Percentiles rank a stretch among this genome's conserved stretches.
Evolutionary conservation across 1,140 invertebrate species (phyloP).

Genomic region (Heterodera schachtii): DNA sequence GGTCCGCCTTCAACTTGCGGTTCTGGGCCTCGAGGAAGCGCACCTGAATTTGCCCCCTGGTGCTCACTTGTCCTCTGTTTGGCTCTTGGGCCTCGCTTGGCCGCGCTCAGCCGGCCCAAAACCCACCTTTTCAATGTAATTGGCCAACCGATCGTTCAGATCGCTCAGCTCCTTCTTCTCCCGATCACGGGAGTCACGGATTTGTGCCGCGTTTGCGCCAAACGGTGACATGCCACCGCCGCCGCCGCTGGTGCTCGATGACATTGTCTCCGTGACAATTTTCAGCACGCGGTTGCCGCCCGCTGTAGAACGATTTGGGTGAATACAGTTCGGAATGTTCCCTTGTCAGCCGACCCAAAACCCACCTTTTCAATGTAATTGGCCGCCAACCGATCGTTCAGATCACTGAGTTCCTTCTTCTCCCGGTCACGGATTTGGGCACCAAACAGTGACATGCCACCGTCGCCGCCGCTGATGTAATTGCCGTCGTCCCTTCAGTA

Average conservation of each 20-base stretch:
- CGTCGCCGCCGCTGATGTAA: constrained; percentile 21
- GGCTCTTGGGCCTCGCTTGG: not conserved
- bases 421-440: constrained; percentile 65
- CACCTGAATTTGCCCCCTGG: constrained; percentile 47
- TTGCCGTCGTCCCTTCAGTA: no score
- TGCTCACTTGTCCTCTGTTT: not conserved
- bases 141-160: constrained; percentile 62
- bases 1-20: constrained; percentile 68
- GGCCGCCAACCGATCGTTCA: constrained; percentile 64
- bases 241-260: constrained; percentile 30
- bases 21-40: constrained; percentile 70
- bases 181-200: constrained; percentile 66
- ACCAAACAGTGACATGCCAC: constrained; percentile 60
- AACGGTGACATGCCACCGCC: constrained; percentile 57
- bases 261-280: constrained; percentile 51
- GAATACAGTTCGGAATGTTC: constrained; percentile 43
- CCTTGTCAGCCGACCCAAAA: no score
- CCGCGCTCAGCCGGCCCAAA: constrained; percentile 3
- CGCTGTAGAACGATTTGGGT: constrained; percentile 47
- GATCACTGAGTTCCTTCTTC: constrained; percentile 64
- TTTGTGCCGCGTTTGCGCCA: constrained; percentile 65
- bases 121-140: constrained; percentile 63
- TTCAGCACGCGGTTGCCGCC: constrained; percentile 46
- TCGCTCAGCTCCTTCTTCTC: constrained; percentile 66
- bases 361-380: constrained; percentile 65